Evolutionary conservation across 2,113 vertebrate species (phyloP), one percentile per base, ranked within the genome.

Genomic region (Garra rufa): DNA sequence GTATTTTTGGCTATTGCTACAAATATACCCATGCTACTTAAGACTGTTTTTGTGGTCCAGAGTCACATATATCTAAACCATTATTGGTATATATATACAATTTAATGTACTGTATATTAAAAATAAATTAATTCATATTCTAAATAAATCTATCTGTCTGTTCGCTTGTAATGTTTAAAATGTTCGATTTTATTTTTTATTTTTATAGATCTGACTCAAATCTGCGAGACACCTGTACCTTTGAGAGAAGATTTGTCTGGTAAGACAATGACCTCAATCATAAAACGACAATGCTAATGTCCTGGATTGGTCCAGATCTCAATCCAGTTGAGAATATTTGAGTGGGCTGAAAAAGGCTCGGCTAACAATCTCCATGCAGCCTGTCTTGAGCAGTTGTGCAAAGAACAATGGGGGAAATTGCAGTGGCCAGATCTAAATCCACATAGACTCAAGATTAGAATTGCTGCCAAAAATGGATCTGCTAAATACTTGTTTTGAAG

Each of bases 371-470:
- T 71, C 69, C 21, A 13, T 44, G 41, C 69, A 71, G 69, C 69
- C 69, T n/a, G 19, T 41, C 67, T n/a, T 11, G 38, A 71, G n/a
- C 41, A 70, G 21, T 44, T 71, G 10, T 44, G 41, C 11, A 71
- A 8, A 71, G 69, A 71, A 71, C 69, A 71, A 24, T 24, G 19
- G 21, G n/a, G 41, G 13, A 44, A 44, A 71, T 3, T 71, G 11
- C 69, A 24, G 38, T 69, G 69, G 69, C 69, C 41, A 44, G 38
- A 24, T 44, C 21, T 41, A 71, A 71, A 71, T 71, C 69, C 69
- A 71, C 69, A 71, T 44, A 44, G 69, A 41, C n/a, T 24, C 11
- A 2, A 73, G 11, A 73, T 15, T 44, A 43, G 11, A 44, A 44
- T n/a, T 24, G 21, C n/a, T 73, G 41, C 41, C 41, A 73, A 43